Evolutionary conservation across 2,113 vertebrate species (phyloP).

Genomic region (Toxotes chatareus): DNA sequence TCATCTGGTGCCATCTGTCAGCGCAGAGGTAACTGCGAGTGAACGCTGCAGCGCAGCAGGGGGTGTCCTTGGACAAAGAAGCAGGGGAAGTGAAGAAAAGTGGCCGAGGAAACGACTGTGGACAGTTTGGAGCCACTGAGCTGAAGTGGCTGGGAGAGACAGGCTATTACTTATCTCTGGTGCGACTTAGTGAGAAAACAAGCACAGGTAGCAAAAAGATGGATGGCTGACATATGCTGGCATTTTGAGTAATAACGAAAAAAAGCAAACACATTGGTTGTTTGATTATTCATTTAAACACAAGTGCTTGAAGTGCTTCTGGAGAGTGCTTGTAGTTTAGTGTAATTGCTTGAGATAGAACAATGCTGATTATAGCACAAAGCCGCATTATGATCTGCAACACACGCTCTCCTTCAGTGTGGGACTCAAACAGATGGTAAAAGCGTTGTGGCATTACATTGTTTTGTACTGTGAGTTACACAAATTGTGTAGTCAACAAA

Average conservation of each 20-base stretch:
- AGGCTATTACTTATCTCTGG: constrained; percentile 60
- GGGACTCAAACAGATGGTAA: constrained; percentile 13
- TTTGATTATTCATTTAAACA: constrained; percentile 31
- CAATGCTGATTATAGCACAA: constrained; percentile 15
- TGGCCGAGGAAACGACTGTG: constrained; percentile 44
- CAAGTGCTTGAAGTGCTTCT: neutral
- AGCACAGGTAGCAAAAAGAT: constrained; percentile 53
- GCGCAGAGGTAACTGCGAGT: constrained; percentile 40
- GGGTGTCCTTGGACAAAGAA: constrained; percentile 70
- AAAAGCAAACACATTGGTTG: constrained; percentile 15
- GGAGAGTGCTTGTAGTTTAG: constrained; percentile 13
- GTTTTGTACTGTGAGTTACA: neutral
- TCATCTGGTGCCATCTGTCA: constrained; percentile 73
- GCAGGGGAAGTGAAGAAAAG: constrained; percentile 45
- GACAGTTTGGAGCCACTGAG: constrained; percentile 47
- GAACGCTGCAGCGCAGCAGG: constrained; percentile 39
- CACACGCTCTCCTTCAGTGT: neutral
- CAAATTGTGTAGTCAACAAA: neutral
- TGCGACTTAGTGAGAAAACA: constrained; percentile 57
- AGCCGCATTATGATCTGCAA: neutral
- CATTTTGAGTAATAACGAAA: constrained; percentile 25
- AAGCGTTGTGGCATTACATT: neutral
- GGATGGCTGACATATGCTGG: constrained; percentile 39
- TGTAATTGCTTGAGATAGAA: constrained; percentile 7
- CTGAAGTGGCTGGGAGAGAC: constrained; percentile 52